Base-by-base conservation (phyloP, 2,113 vertebrate species). In the Felis catus region DNA sequence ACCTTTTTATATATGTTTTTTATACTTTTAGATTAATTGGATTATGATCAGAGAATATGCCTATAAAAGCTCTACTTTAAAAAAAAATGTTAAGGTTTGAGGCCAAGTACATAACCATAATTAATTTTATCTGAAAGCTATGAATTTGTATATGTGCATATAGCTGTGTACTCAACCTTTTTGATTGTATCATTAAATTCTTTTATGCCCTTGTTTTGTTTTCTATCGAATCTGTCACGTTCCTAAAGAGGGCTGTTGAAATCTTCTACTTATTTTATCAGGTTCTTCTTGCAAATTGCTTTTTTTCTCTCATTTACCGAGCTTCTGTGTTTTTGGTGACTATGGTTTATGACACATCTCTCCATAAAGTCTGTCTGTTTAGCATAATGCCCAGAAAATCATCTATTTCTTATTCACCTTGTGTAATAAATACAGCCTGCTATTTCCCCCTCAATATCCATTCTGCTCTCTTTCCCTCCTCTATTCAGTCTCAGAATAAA, bases 71-170 rank as follows among this genome's bases (percentile, higher is more conserved):
- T 90, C 41, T 70, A 55, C 58, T 90, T 93, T 76, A 93, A 41
- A 74, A 63, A 93, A 93, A 95, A 66, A 13, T 11, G 9, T 79
- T 83, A 82, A 89, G 63, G 48, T 55, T 45, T 93, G 76, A 80
- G 12, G 21, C 7, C n/a, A 53, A 84, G 31, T 89, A 71, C 11
- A 74, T 74, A 71, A 58, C 93, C 36, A 80, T 83, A 71, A 89
- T 86, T 91, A 55, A 87, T 82, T 94, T 97, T 70, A 91, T 48
- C 74, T 83, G 33, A 63, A 82, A 95, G n/a, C 15, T 85, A 82
- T 48, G 25, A 96, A 71, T 93, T 87, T 95, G 36, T 74, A 19
- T 51, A 29, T 23, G 15, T 66, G 2, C 58, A 45, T 36, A 12
- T 61, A 48, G n/a, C 51, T 73, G 39, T n/a, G 14, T 73, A 55